Conservation (phyloP, 2,113 vertebrate species). For the Sebastes fasciatus region DNA sequence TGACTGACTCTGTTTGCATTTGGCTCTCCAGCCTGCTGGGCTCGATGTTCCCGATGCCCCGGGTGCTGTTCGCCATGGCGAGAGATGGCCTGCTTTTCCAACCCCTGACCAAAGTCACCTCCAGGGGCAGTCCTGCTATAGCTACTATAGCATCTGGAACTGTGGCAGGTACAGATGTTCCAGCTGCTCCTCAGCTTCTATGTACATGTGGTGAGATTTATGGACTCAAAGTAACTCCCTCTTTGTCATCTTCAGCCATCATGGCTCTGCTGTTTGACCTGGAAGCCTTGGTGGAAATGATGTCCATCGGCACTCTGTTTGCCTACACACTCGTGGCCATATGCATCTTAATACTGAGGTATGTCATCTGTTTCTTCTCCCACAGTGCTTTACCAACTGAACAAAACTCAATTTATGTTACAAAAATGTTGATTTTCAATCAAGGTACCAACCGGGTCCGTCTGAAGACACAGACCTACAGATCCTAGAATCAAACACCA, state of each 20-base stretch:
- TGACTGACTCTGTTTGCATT: neutral
- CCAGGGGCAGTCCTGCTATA: conserved; percentile 85
- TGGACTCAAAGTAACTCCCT: neutral
- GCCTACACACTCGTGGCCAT: conserved; percentile 90
- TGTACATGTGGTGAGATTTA: neutral
- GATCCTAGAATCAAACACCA: conserved; percentile 40
- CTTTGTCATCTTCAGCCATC: conserved; percentile 80
- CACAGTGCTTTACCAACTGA: neutral
- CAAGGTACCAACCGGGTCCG: conserved; percentile 81
- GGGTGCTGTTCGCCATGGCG: conserved; percentile 93
- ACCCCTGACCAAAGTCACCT: conserved; percentile 84
- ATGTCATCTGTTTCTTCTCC: neutral
- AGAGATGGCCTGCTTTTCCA: conserved; percentile 89
- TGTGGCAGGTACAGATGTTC: conserved; percentile 84
- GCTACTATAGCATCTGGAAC: conserved; percentile 86
- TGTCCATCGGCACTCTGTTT: conserved; percentile 91
- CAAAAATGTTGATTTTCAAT: neutral
- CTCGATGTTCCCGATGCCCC: conserved; percentile 91
- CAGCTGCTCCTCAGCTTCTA: neutral
- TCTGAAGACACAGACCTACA: conserved; percentile 53
- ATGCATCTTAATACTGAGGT: conserved; percentile 92
- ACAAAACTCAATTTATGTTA: neutral
- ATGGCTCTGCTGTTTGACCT: conserved; percentile 90
- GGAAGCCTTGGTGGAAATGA: conserved; percentile 89
- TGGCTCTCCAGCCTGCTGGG: conserved; percentile 86